Conservation (phyloP, 2,797 vertebrate species). For the Xiphorhynchus erythropygius region DNA sequence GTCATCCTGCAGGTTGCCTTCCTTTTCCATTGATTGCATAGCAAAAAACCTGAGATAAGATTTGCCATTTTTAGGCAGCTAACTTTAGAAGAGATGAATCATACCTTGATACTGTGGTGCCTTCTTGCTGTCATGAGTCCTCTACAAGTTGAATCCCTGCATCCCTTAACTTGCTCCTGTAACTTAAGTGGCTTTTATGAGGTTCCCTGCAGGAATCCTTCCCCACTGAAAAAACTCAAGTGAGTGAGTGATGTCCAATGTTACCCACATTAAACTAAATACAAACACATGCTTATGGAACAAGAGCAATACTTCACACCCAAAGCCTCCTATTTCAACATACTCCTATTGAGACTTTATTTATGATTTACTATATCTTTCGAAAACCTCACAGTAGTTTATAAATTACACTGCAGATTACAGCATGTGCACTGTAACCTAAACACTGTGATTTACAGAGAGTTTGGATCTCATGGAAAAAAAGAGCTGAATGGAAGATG, state of each 20-base stretch:
- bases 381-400: constrained; percentile 18
- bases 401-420: not conserved
- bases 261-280: not conserved
- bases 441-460: constrained; percentile 26
- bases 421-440: not conserved
- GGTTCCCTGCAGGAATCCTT: not conserved
- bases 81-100: constrained; percentile 22
- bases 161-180: not conserved
- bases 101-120: not conserved
- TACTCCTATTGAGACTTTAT: not conserved
- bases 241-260: not conserved
- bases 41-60: not conserved
- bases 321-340: not conserved
- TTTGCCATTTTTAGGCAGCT: constrained; percentile 9
- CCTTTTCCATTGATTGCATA: not conserved
- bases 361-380: not conserved
- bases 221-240: not conserved
- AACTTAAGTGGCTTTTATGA: not conserved
- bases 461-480: constrained; percentile 26
- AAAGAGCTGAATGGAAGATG: not conserved
- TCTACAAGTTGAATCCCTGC: not conserved
- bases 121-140: not conserved
- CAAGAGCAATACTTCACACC: not conserved
- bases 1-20: not conserved
- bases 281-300: not conserved